Evolutionary conservation across 2,888 invertebrate species (phyloP).

Genomic region (Leistus spinibarbis): DNA sequence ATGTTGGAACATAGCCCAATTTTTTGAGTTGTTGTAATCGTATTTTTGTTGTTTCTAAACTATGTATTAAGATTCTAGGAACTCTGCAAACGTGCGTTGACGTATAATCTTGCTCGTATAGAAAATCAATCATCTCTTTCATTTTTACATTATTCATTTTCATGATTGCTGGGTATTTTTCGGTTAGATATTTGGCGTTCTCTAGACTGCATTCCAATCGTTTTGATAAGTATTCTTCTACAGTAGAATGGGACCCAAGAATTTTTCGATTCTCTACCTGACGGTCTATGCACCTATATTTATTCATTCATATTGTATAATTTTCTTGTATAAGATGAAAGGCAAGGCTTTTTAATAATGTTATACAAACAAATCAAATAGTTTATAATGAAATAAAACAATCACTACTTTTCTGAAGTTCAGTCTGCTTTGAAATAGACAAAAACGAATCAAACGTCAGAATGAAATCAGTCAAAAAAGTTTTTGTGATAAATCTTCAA

Average conservation of each 20-base stretch:
- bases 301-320: background rate
- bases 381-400: no score
- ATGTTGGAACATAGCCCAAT: slow-evolving; percentile 43
- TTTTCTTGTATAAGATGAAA: background rate
- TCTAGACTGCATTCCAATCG: slow-evolving; percentile 52
- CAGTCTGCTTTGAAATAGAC: no score
- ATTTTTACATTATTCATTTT: slow-evolving; percentile 56
- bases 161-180: slow-evolving; percentile 54
- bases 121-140: slow-evolving; percentile 56
- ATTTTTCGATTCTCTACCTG: slow-evolving; percentile 53
- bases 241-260: slow-evolving; percentile 52
- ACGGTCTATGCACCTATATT: slow-evolving; percentile 53
- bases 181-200: slow-evolving; percentile 50
- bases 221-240: slow-evolving; percentile 55
- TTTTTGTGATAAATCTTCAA: no score
- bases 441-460: no score
- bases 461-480: no score
- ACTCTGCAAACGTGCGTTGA: slow-evolving; percentile 53
- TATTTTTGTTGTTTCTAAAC: slow-evolving; percentile 54
- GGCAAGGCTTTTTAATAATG: background rate
- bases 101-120: slow-evolving; percentile 55
- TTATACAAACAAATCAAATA: no score
- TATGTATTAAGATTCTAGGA: slow-evolving; percentile 57
- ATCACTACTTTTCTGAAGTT: no score
- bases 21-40: slow-evolving; percentile 52